Base-by-base conservation (phyloP, 2,797 vertebrate genomes). In the Yasuhikotakia modesta region DNA sequence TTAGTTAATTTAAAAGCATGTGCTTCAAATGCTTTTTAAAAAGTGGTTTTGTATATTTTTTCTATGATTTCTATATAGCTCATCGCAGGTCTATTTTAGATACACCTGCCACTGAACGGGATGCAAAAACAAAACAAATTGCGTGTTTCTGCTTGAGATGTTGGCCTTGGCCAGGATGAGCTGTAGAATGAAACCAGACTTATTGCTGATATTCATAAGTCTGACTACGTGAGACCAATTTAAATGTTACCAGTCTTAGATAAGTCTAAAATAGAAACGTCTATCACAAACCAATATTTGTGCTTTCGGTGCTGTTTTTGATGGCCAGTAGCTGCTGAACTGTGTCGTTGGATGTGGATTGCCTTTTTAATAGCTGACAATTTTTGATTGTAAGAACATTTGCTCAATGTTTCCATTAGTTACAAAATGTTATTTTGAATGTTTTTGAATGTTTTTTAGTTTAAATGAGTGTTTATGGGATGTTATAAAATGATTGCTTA, bases 311-410 rank as follows among this genome's bases (percentile, higher is more conserved):
- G 60, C 6, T 5, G 22, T 63, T 63, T 60, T 63, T 50, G 19
- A 60, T 69, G 24, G 17, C 64, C 22, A 21, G 52, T 7, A 45
- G 64, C 12, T 1, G 8, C 58, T 69, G 45, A 57, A 77, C 78
- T 69, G 64, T 46, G 70, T 22, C 80, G 30, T 55, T 4, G 32
- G 32, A 75, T 79, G 57, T 6, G 65, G 45, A 27, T 48, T 70
- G 57, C 10, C 55, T 69, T 53, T 52, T 70, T 30, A 10, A 2
- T 5, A 32, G 30, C 30, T 35, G 1, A 35, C 35, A 35, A 35
- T 6, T 35, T 35, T 35, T 1, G 4, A 7, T 35, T 35, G 35
- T 35, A 35, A 35, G 35, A 35, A 35, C 5, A 7, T 35, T 35
- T 35, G 5, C 35, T 7, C 8, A 35, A 3, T 6, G 35, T 2